Evolutionary conservation across 2,888 invertebrate genomes (phyloP), one percentile per base, ranked within the genome.

Genomic region (Electrophaes corylata): DNA sequence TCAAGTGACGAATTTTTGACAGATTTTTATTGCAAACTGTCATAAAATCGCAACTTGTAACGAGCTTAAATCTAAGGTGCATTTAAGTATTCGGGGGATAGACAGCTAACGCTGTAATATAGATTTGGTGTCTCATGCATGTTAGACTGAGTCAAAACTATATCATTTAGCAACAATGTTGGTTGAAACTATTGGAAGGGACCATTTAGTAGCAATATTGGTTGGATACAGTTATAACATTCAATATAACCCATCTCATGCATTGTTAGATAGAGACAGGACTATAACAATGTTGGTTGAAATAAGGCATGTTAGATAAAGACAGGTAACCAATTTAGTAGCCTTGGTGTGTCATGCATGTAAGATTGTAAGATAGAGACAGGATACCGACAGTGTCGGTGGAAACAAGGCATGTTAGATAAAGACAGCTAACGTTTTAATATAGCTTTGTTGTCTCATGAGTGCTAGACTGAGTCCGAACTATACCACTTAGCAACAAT

Each of bases 401-500:
- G 12, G 14, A 35, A 35, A 19, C 11, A 0, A 37, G 37, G 16
- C 16, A 8, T 37, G 19, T 39, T 39, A 39, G 39, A 39, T 11
- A 19, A 10, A 29, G 26, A 29, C 26, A 23, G 11, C 14, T 35
- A 35, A 35, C 10, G 16, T 0, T 16, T 37, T 8, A 31, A 4
- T 31, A 35, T 35, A 35, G 14, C 35, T 10, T 29, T 14, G 12
- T n/a, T 18, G n/a, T 23, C 12, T 18, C 10, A 49, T 14, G 41
- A 14, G 19, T 40, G 44, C 49, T 50, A 51, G 45, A 52, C 3
- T 16, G 41, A 46, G 41, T 51, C 43, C 47, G 48, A 11, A 14
- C 16, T 48, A 46, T n/a, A n/a, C n/a, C n/a, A n/a, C n/a, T n/a
- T n/a, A n/a, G n/a, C 19, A 48, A 26, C 46, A 52, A 41, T 56